Percentiles rank a stretch among this genome's conserved stretches.
These are phyloP conservation scores for Sinelater perroti DNA, from an alignment of 2,888 invertebrate species.

Conservation along the genomic window DNA sequence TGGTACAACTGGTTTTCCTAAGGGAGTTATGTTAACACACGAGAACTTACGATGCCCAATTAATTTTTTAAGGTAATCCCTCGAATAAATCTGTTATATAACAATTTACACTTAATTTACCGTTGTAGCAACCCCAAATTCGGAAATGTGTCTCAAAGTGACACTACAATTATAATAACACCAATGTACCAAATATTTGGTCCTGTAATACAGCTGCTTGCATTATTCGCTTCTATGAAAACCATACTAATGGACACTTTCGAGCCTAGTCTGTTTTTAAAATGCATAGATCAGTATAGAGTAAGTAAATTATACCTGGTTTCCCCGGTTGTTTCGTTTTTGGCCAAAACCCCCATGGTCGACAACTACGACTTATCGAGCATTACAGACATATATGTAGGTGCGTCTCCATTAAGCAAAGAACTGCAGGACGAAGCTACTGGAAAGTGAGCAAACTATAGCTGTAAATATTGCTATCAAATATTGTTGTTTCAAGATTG, in stretches of 20 bases:
- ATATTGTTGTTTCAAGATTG: constrained; percentile 11
- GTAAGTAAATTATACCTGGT: constrained; percentile 75
- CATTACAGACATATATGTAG: constrained; percentile 72
- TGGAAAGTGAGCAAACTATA: not conserved
- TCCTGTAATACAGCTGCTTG: not conserved
- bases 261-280: constrained; percentile 73
- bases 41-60: constrained; percentile 48
- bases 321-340: constrained; percentile 80
- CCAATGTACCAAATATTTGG: constrained; percentile 8
- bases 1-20: constrained; percentile 75
- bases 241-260: constrained; percentile 64
- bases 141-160: not conserved
- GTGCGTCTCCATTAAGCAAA: constrained; percentile 79
- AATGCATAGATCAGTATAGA: constrained; percentile 72
- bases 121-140: not conserved
- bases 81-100: not conserved
- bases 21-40: constrained; percentile 72
- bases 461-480: not conserved
- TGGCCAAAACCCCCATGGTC: constrained; percentile 80
- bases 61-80: not conserved
- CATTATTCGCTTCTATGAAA: not conserved
- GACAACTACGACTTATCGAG: constrained; percentile 75
- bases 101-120: not conserved
- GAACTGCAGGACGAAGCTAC: constrained; percentile 68
- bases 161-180: not conserved